Percentiles rank a stretch among this genome's conserved stretches.
Evolutionary conservation across 2,797 vertebrate species (phyloP).

Genomic region (Sternarchorhynchus goeldii): DNA sequence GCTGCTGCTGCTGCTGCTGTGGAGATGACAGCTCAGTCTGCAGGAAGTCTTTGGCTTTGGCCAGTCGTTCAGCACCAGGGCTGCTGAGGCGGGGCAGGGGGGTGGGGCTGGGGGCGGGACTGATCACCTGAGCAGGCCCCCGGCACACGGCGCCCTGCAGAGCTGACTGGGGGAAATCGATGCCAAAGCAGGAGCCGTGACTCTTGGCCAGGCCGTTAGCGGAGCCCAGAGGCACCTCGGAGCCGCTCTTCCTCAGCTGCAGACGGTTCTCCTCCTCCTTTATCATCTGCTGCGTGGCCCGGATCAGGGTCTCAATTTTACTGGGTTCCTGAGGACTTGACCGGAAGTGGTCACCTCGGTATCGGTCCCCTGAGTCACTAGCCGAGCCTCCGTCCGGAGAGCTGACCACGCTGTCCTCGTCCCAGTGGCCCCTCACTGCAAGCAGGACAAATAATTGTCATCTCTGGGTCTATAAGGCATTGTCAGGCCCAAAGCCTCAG

Average conservation of each 20-base stretch:
- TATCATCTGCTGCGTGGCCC: constrained; percentile 96
- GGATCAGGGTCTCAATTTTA: constrained; percentile 94
- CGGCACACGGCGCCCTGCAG: constrained; percentile 80
- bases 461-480: not conserved
- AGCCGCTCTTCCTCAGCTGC: constrained; percentile 77
- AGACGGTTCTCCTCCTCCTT: constrained; percentile 92
- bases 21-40: constrained; percentile 83
- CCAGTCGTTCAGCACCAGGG: constrained; percentile 83
- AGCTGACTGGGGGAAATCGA: constrained; percentile 80
- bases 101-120: constrained; percentile 81
- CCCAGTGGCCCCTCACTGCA: constrained; percentile 89
- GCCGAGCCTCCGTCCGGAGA: constrained; percentile 94
- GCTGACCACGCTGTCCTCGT: constrained; percentile 92
- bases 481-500: not conserved
- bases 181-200: constrained; percentile 79
- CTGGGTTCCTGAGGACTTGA: constrained; percentile 89
- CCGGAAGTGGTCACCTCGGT: constrained; percentile 81
- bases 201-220: constrained; percentile 86
- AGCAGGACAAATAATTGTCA: constrained; percentile 38
- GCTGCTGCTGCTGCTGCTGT: constrained; percentile 79
- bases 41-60: constrained; percentile 90
- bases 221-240: constrained; percentile 76
- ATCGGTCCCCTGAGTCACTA: constrained; percentile 91
- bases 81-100: constrained; percentile 87
- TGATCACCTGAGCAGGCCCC: constrained; percentile 77